These are phyloP conservation scores for Brachionus manjavacas DNA, from an alignment of 1,140 invertebrate species.

Conservation along the genomic window DNA sequence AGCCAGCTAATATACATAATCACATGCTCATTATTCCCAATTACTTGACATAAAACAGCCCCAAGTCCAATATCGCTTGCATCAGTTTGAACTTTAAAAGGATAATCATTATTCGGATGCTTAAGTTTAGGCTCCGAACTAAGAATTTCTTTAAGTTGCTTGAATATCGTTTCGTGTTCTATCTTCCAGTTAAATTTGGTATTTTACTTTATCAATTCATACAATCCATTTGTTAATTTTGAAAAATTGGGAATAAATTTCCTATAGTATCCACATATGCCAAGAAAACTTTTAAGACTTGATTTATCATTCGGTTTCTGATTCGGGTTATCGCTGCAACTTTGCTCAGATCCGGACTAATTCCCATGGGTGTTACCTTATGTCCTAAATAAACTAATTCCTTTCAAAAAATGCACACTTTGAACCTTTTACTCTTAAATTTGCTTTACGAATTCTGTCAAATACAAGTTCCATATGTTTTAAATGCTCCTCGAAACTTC, in stretches of 20 bases:
- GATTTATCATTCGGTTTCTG: background rate
- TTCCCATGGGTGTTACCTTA: background rate
- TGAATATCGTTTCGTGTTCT: background rate
- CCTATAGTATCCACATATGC: slow-evolving; percentile 7
- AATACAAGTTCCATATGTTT: slow-evolving; percentile 50
- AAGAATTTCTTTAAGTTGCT: background rate
- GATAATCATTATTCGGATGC: background rate
- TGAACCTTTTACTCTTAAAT: slow-evolving; percentile 48
- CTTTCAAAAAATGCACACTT: background rate
- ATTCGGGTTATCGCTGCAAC: background rate
- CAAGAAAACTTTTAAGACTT: background rate
- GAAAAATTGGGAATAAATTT: slow-evolving; percentile 48
- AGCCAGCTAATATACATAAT: background rate
- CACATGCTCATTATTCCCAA: background rate
- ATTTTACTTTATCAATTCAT: background rate
- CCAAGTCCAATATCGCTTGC: slow-evolving; percentile 35
- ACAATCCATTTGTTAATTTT: slow-evolving; percentile 45
- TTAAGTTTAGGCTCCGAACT: background rate
- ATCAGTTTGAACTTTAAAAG: slow-evolving; percentile 43
- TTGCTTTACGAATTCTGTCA: slow-evolving; percentile 49
- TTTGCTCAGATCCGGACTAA: background rate
- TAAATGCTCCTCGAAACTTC: too few relatives aligned
- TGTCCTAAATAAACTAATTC: background rate
- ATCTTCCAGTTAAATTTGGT: background rate
- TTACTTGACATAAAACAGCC: slow-evolving; percentile 43